Conservation (phyloP, 2,797 vertebrate species). For the Phaenicophaeus curvirostris region DNA sequence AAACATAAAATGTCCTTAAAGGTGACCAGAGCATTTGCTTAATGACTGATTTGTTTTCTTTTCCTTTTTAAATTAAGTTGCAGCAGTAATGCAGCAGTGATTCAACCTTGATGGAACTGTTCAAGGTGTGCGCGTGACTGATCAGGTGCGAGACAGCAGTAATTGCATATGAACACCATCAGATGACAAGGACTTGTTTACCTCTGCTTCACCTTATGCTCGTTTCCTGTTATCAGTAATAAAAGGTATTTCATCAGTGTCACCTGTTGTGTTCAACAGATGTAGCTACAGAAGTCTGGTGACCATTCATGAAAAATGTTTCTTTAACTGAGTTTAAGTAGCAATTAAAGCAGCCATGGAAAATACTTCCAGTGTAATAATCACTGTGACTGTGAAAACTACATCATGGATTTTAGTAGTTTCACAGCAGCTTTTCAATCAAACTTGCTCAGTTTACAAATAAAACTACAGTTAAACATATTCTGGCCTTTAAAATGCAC, state of each 20-base stretch:
- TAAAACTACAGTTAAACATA: background rate
- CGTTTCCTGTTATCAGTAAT: conserved; percentile 80
- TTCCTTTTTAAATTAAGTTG: background rate
- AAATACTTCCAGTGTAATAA: background rate
- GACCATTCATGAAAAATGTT: background rate
- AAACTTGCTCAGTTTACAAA: background rate
- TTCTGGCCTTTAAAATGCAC: background rate
- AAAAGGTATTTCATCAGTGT: conserved; percentile 87
- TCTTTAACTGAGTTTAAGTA: background rate
- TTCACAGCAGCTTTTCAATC: background rate
- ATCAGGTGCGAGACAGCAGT: background rate
- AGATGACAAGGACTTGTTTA: conserved; percentile 44
- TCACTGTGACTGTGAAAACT: background rate
- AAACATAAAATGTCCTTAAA: background rate
- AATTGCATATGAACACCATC: background rate
- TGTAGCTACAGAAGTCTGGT: background rate
- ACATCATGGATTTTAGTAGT: background rate
- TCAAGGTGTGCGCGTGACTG: background rate
- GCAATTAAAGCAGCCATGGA: background rate
- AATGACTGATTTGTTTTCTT: background rate
- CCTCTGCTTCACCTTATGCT: conserved; percentile 84
- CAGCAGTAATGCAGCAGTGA: background rate
- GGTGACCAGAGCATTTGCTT: background rate
- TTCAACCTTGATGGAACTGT: background rate
- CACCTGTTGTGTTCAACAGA: conserved; percentile 72